These are phyloP conservation scores for Polydrusus pterygomalis DNA, from an alignment of 2,888 invertebrate genomes.

Conservation along the genomic window DNA sequence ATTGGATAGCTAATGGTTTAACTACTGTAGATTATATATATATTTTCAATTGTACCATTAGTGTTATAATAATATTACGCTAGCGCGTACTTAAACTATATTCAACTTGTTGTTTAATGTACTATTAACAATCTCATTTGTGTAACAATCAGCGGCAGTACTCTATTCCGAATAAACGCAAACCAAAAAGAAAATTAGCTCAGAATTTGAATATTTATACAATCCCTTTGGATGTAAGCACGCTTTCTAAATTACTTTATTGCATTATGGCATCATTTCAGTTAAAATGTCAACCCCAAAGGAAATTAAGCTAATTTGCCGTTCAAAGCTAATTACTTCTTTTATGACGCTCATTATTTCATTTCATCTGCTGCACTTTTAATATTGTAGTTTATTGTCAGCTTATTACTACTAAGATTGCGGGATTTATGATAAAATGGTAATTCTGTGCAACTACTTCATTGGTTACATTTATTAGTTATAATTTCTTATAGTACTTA, in stretches of 20 bases:
- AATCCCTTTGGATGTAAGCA: background rate
- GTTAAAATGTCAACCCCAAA: background rate
- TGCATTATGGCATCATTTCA: background rate
- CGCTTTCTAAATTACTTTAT: background rate
- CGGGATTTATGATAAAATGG: background rate
- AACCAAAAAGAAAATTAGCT: background rate
- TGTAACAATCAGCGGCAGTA: too few species aligned
- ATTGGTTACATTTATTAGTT: too few species aligned
- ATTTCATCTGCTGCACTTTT: background rate
- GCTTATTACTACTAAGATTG: background rate
- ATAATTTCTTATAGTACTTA: too few species aligned
- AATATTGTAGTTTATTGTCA: background rate
- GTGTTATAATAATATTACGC: too few species aligned
- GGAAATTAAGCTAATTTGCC: conserved; percentile 6
- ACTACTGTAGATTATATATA: too few species aligned
- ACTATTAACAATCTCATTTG: too few species aligned
- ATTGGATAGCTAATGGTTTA: too few species aligned
- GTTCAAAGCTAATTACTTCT: conserved; percentile 12
- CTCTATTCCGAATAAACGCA: background rate
- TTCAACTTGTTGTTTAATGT: too few species aligned
- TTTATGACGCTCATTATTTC: background rate
- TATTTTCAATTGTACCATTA: too few species aligned
- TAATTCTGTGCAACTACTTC: too few species aligned
- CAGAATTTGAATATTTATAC: too few species aligned
- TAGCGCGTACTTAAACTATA: too few species aligned